These are phyloP conservation scores for Charina bottae DNA, from an alignment of 2,113 vertebrate genomes.

Conservation along the genomic window DNA sequence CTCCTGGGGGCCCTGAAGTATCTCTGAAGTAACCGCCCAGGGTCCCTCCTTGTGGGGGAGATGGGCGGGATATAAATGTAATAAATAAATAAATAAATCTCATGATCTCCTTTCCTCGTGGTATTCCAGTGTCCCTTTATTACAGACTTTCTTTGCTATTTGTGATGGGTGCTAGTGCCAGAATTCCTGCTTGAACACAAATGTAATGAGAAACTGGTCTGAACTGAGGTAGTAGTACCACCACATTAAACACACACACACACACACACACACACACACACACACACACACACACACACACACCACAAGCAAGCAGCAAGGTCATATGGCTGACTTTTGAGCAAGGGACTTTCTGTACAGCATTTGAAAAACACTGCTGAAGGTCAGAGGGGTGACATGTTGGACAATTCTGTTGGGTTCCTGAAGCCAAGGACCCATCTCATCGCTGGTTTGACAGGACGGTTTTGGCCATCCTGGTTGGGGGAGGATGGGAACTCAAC, in stretches of 20 bases:
- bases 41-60: too few relatives aligned
- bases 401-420: not conserved
- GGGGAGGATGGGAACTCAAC: too few relatives aligned
- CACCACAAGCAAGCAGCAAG: not conserved
- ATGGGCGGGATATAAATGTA: too few relatives aligned
- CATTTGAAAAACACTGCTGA: not conserved
- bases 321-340: too few relatives aligned
- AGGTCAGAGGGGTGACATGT: not conserved
- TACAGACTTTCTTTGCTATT: not conserved
- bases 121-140: not conserved
- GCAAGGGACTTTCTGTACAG: not conserved
- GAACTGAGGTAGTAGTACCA: not conserved
- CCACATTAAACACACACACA: too few relatives aligned
- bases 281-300: too few relatives aligned
- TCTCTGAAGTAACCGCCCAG: too few relatives aligned
- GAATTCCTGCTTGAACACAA: not conserved
- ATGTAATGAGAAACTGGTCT: not conserved
- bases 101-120: not conserved
- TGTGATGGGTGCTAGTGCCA: not conserved
- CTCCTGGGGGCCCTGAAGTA: not conserved
- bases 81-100: too few relatives aligned
- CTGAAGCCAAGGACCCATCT: not conserved
- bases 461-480: too few relatives aligned
- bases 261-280: too few relatives aligned
- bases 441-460: not conserved